A percentile compares a stretch with the other conserved stretches of the same genome.
Conservation (phyloP, 2,113 vertebrate species). For the Notothenia coriiceps region DNA sequence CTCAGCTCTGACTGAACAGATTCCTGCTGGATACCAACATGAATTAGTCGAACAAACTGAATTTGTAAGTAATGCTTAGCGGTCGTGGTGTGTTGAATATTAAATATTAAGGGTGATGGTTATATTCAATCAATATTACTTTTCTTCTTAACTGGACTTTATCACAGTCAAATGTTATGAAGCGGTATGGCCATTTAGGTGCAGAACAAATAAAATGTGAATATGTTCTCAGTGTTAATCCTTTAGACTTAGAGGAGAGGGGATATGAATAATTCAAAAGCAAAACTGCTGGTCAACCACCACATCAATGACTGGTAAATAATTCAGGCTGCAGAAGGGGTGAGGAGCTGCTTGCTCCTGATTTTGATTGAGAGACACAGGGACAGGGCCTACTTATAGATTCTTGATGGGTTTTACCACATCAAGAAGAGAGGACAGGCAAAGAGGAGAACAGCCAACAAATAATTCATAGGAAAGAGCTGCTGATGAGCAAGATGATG, state of each 20-base stretch:
- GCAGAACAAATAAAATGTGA: slow-evolving; percentile 67
- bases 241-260: slow-evolving; percentile 67
- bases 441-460: slow-evolving; percentile 69
- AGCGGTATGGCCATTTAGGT: slow-evolving; percentile 44
- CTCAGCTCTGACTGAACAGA: slow-evolving; percentile 16
- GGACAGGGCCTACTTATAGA: slow-evolving; percentile 78
- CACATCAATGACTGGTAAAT: slow-evolving; percentile 83
- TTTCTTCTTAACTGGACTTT: slow-evolving; percentile 25
- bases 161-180: slow-evolving; percentile 37
- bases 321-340: slow-evolving; percentile 78
- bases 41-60: slow-evolving; percentile 34
- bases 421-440: slow-evolving; percentile 75
- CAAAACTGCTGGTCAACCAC: slow-evolving; percentile 82
- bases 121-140: slow-evolving; percentile 31
- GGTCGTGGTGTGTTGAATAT: slow-evolving; percentile 1
- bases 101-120: slow-evolving; percentile 8
- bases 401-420: slow-evolving; percentile 81
- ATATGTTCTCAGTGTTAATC: slow-evolving; percentile 75
- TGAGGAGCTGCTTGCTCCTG: slow-evolving; percentile 74
- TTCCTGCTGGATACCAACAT: slow-evolving; percentile 8
- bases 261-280: slow-evolving; percentile 81
- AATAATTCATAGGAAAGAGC: slow-evolving; percentile 80
- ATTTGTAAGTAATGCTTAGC: slow-evolving; percentile 12
- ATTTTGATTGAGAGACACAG: slow-evolving; percentile 82
- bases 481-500: slow-evolving; percentile 81